phyloP scores from a whole-genome alignment of 2,113 vertebrate species.

The Pomatostomus ruficeps region DNA sequence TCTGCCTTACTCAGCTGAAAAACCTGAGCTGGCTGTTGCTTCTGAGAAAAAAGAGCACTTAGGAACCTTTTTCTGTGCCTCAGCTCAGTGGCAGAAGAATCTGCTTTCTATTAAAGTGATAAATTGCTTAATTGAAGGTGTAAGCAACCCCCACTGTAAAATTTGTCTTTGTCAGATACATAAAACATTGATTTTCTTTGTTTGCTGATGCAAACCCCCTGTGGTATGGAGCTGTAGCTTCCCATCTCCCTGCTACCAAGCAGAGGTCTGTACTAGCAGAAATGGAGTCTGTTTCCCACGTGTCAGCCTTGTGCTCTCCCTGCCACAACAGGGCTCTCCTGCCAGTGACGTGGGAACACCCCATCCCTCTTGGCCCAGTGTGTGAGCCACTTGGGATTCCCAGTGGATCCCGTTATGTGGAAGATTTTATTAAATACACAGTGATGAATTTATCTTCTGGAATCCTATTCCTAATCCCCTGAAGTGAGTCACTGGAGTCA shows the following conservation, averaged over 20 bases:
- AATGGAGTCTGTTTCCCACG: neutral
- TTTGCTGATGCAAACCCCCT: neutral
- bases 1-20: constrained; percentile 18
- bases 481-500: constrained; percentile 9
- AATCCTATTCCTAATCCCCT: neutral
- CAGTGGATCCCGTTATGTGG: neutral
- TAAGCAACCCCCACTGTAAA: neutral
- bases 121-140: constrained; percentile 41
- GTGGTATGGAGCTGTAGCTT: neutral
- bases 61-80: neutral
- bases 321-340: neutral
- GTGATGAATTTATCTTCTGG: constrained; percentile 34
- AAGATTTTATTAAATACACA: constrained; percentile 55
- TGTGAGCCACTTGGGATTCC: neutral
- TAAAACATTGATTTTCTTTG: constrained; percentile 39
- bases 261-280: neutral
- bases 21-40: neutral
- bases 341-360: neutral
- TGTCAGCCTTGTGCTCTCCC: neutral
- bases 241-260: neutral
- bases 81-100: constrained; percentile 20
- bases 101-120: constrained; percentile 47
- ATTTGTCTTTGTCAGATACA: constrained; percentile 43
- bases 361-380: neutral
- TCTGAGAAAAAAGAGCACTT: neutral